Base-by-base conservation (phyloP, 1,140 invertebrate species). In the Cotesia typhae region DNA sequence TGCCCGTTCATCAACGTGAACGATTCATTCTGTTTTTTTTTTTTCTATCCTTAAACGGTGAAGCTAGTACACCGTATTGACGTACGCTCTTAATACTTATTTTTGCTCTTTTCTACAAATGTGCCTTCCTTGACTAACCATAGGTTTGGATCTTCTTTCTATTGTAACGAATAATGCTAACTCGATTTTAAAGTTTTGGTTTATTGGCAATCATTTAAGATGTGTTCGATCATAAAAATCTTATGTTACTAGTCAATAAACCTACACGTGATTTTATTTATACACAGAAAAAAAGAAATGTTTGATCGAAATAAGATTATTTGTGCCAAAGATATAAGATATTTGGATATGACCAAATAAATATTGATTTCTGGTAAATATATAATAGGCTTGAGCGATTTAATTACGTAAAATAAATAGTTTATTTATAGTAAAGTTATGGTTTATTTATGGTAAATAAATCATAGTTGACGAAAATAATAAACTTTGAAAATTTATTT, bases 1-100 rank as follows among this genome's bases (percentile, higher is more conserved):
- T 70, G 59, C 72, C 61, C 78, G 76, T 79, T 78, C 78, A 78
- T 79, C 78, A 79, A 68, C 59, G 28, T 70, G 67, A 78, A 78
- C 75, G 73, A 76, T 73, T 67, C 66, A 67, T 67, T 14, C 28
- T 55, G 4, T 14, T 72, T 77, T 60, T 55, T 51, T 66, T 14
- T 66, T 65, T 61, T 20, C 55, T 38, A 60, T 55, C 14, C 37
- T 57, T 28, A 41, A 17, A 51, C 37, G 10, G 41, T 61, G 7
- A 36, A 12, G 35, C 20, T 20, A 59, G 57, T 59, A 59, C 60
- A 63, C 28, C 35, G 4, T 36, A 60, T 36, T 55, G 53, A n/a
- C 17, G 12, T 55, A n/a, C 12, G n/a, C 41, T 63, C 36, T 68
- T 35, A 57, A 14, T 68, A 4, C 3, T 71, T 71, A 28, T 36